Base-by-base conservation (phyloP, 92 coral and sea anemone genomes). In the Heteractis magnifica region DNA sequence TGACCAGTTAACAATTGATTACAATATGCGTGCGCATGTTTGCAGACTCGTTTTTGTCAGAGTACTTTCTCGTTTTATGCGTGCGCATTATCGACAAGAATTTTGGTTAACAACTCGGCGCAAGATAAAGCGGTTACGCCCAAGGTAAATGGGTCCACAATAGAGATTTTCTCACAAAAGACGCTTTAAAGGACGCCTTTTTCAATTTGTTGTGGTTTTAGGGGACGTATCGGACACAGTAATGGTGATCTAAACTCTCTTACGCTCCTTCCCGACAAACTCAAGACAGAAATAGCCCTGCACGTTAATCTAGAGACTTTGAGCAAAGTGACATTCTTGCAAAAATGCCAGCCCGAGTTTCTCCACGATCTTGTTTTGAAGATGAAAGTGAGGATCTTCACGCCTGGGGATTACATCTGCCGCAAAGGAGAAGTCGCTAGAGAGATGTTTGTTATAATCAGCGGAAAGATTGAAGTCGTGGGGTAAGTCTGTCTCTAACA, bases 281-380 rank as follows among this genome's bases (percentile, higher is more conserved):
- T 95, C 83, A 95, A 95, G 86, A 95, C 98, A 51, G 98, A 95
- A 81, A 91, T 95, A 34, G 98, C 98, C 52, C 78, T 95, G 34
- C 96, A 95, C 64, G 98, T 95, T 7, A 94, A 95, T 50, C 86
- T 95, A 71, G 98, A 95, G 79, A 95, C 98, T 6, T 83, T 95
- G 23, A 85, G 93, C 56, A 94, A 95, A 91, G 98, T 95, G 72
- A 95, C 98, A 10, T 95, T 95, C 56, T 86, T 95, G 52, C 98
- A 95, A 72, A 95, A 90, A 72, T 95, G 98, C 77, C 98, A 95
- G 84, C 98, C 98, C 5, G 98, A 95, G 85, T 95, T 95, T 84
- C 86, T 95, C 10, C 98, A 95, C 86, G 94, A 88, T 48, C 98
- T 95, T 15, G 93, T 95, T 11, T 86, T 95, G 18, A 92, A 91